phyloP scores from a whole-genome alignment of 2,113 vertebrate species.

The Rhadina sibilatrix region DNA sequence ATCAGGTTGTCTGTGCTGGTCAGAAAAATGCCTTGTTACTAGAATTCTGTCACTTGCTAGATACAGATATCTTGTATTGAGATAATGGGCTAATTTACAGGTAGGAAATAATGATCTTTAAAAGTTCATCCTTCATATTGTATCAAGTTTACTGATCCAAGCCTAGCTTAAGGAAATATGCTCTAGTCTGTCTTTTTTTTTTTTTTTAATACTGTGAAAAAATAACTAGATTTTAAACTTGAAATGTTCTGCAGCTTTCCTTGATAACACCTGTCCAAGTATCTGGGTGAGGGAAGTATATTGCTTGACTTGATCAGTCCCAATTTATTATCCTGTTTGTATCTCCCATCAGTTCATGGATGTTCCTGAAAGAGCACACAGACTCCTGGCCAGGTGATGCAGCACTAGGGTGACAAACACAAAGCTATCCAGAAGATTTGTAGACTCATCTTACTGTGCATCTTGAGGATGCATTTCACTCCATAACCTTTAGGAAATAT shows the following conservation, averaged over 20 bases:
- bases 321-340: not conserved
- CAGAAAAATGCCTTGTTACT: not conserved
- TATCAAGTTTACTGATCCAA: not conserved
- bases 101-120: not conserved
- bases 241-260: not conserved
- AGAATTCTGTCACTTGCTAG: not conserved
- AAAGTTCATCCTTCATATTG: not conserved
- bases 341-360: not conserved
- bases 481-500: not conserved
- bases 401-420: not conserved
- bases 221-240: not conserved
- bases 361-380: not conserved
- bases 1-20: not conserved
- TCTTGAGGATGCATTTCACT: not conserved
- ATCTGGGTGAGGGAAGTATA: not conserved
- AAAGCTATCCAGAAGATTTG: not conserved
- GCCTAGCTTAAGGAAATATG: not conserved
- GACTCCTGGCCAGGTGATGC: rapidly evolving
- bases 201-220: not conserved
- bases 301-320: not conserved
- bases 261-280: not conserved
- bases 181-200: not conserved
- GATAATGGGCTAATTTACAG: not conserved
- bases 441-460: not conserved
- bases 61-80: not conserved